These are phyloP conservation scores for Silurus glanis DNA, from an alignment of 2,113 vertebrate genomes.

Conservation along the genomic window DNA sequence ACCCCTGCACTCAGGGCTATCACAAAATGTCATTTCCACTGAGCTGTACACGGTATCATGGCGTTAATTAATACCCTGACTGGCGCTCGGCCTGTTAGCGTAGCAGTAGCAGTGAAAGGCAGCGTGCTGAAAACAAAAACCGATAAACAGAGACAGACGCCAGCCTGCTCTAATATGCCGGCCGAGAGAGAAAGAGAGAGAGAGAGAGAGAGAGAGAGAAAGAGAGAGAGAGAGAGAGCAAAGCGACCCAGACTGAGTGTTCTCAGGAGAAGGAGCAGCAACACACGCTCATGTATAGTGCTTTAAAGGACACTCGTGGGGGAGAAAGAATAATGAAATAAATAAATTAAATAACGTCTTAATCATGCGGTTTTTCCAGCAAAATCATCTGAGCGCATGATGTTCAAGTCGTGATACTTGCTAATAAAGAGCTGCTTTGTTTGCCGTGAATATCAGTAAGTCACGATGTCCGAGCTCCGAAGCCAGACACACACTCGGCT, in stretches of 20 bases:
- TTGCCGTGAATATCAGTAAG: not conserved
- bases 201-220: not conserved
- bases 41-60: slow-evolving; percentile 1
- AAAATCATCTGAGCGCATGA: not conserved
- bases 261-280: no score
- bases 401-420: not conserved
- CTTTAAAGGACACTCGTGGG: not conserved
- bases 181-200: not conserved
- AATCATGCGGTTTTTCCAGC: not conserved
- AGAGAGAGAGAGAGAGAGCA: slow-evolving; percentile 4
- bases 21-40: slow-evolving; percentile 26
- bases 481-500: slow-evolving; percentile 12
- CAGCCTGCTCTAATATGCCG: not conserved
- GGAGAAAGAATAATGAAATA: not conserved
- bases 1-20: slow-evolving; percentile 11
- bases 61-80: slow-evolving; percentile 31
- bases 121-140: slow-evolving; percentile 22
- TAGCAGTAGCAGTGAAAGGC: slow-evolving; percentile 8
- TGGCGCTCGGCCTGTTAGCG: slow-evolving; percentile 25
- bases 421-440: slow-evolving; percentile 11
- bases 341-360: no score
- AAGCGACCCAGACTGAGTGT: not conserved
- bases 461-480: not conserved
- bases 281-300: not conserved
- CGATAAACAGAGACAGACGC: slow-evolving; percentile 34